Base-by-base conservation (phyloP, 2,888 invertebrate species). In the Lomographa bimaculata region DNA sequence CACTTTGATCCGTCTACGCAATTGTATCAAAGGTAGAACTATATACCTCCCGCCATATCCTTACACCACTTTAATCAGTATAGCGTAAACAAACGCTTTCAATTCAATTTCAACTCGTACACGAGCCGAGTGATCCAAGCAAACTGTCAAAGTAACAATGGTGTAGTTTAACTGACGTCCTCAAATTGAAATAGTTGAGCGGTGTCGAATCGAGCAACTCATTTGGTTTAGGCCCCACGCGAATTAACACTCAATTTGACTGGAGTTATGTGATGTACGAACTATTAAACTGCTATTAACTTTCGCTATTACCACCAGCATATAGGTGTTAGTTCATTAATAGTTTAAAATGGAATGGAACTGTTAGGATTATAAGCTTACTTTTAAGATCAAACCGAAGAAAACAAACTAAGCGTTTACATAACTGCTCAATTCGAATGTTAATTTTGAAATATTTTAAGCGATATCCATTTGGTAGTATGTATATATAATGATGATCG, bases 101-200 rank as follows among this genome's bases (percentile, higher is more conserved):
- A 68, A 76, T 77, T 68, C 68, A 75, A 75, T 76, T 68, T 60
- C 63, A 64, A 71, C 68, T 65, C 58, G 58, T 59, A 47, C 52
- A 52, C 50, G 46, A 36, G 19, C 61, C 52, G 51, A 50, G 61
- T 62, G 61, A 64, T 60, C 60, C 64, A 53, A 54, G 61, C 60
- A 61, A 71, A 71, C 68, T 71, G 66, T 71, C 74, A 72, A 71
- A 73, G 64, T 69, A 69, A 65, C 70, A 69, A 63, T 54, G 52
- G 54, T 61, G 55, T 71, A 70, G 71, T 69, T 71, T 64, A 72
- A 74, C 71, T 74, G 71, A 70, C 70, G 66, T 64, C 62, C 58
- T 64, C 62, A 71, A 78, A 74, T 76, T 71, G 75, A 73, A 76
- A 73, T 70, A 65, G 65, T 71, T 64, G 61, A 50, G 48, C 40